Evolutionary conservation across 2,888 invertebrate species (phyloP).

Genomic region (Petrophora chlorosata): DNA sequence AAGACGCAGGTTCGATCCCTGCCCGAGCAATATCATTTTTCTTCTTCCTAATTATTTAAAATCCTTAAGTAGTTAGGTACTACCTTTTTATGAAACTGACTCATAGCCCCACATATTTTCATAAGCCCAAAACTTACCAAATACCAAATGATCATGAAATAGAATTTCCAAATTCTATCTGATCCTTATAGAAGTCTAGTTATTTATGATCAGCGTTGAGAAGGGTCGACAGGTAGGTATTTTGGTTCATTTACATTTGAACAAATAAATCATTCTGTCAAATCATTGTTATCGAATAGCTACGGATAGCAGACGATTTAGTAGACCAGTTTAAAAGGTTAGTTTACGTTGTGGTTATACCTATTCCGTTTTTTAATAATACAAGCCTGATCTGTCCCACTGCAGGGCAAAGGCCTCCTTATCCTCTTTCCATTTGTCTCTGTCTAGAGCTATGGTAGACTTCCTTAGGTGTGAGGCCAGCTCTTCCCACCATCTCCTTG

Average conservation of each 20-base stretch:
- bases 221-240: slow-evolving; percentile 24
- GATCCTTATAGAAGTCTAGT: slow-evolving; percentile 1
- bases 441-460: no score
- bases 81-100: background rate
- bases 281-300: slow-evolving; percentile 23
- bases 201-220: slow-evolving; percentile 15
- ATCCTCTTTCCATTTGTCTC: no score
- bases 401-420: no score
- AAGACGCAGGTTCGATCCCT: no score
- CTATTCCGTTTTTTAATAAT: no score
- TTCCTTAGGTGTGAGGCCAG: no score
- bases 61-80: background rate
- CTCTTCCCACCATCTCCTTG: no score
- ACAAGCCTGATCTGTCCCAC: no score
- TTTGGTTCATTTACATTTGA: slow-evolving; percentile 15
- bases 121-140: background rate
- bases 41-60: background rate
- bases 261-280: slow-evolving; percentile 21
- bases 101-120: background rate
- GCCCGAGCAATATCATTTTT: background rate
- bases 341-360: no score
- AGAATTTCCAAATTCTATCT: background rate
- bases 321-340: no score
- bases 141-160: no score
- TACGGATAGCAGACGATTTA: no score